Conservation (phyloP, 2,888 invertebrate genomes). For the Melikaiella ostensackeni region DNA sequence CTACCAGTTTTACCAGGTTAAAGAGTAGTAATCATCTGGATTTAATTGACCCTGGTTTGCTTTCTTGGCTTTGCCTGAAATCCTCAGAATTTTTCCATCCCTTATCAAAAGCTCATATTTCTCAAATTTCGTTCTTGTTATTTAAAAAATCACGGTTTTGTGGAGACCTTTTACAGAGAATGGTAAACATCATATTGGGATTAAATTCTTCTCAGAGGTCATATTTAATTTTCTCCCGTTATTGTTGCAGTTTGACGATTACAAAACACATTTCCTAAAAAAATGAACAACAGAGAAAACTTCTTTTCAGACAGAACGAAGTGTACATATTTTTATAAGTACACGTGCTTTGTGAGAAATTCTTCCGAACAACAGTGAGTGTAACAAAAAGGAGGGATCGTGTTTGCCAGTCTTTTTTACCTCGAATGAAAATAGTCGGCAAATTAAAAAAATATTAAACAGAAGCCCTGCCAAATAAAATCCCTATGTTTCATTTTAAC, state of each 20-base stretch:
- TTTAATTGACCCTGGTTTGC: not conserved
- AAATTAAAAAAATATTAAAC: conserved; percentile 12
- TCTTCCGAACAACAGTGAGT: not conserved
- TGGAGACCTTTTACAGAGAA: not conserved
- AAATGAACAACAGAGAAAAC: not conserved
- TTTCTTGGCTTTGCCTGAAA: not conserved
- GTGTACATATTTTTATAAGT: not conserved
- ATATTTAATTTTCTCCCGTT: not conserved
- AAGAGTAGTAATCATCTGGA: not conserved
- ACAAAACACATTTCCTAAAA: not conserved
- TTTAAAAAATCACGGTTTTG: too few species aligned
- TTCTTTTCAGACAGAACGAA: not conserved
- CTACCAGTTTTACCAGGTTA: not conserved
- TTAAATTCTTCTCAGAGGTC: not conserved
- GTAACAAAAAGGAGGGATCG: not conserved
- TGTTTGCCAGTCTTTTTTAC: not conserved
- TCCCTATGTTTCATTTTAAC: not conserved
- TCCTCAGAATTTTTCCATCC: not conserved
- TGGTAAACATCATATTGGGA: not conserved
- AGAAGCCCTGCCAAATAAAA: not conserved
- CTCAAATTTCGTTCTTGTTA: not conserved
- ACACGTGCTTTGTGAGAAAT: not conserved
- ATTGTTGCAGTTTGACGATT: not conserved
- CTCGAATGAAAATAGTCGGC: not conserved
- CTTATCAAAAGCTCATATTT: not conserved